These are phyloP conservation scores for Hemiscyllium ocellatum DNA, from an alignment of 2,113 vertebrate genomes.

Conservation along the genomic window DNA sequence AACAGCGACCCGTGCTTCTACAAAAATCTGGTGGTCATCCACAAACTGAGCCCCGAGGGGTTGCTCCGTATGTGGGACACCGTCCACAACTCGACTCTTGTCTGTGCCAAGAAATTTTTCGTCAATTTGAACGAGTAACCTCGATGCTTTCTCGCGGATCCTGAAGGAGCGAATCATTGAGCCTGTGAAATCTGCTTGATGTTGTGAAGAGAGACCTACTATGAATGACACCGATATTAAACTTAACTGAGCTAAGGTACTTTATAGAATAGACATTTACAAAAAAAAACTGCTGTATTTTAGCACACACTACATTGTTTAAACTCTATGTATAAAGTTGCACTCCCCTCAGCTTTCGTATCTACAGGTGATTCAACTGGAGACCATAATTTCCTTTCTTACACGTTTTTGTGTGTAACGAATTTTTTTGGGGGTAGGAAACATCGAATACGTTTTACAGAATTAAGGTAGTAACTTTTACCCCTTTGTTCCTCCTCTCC, in stretches of 20 bases:
- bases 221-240: not conserved
- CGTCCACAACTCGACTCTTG: conserved; percentile 50
- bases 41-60: conserved; percentile 66
- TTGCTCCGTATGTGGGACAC: conserved; percentile 67
- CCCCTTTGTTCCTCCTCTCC: not conserved
- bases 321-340: not conserved
- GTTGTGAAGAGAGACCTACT: not conserved
- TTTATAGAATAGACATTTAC: not conserved
- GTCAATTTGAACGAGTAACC: not conserved
- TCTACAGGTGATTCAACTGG: not conserved
- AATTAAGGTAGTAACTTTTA: not conserved
- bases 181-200: not conserved
- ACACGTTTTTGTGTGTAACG: not conserved
- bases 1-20: conserved; percentile 76
- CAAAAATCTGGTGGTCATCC: conserved; percentile 66
- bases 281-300: not conserved
- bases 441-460: not conserved
- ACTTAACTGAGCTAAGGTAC: conserved; percentile 25
- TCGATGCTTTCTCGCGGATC: not conserved
- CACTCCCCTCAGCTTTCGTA: not conserved
- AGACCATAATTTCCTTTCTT: not conserved
- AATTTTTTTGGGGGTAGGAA: not conserved
- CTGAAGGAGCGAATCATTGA: not conserved
- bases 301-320: not conserved
- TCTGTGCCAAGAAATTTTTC: conserved; percentile 51